phyloP scores from a whole-genome alignment of 2,797 vertebrate genomes.

The Okamejei kenojei region DNA sequence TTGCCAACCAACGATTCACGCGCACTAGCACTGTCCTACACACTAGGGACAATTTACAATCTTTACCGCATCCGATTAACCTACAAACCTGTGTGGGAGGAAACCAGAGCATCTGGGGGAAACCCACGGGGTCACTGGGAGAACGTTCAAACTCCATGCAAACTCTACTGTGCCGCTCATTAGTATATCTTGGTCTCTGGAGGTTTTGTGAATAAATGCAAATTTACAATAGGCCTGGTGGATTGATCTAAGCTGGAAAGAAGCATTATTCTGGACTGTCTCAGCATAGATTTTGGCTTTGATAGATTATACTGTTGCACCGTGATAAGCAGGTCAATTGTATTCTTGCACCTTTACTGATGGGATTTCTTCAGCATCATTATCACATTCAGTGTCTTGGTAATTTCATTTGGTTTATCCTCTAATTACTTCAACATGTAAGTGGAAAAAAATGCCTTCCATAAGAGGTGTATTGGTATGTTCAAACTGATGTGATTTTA shows the following conservation, averaged over 20 bases:
- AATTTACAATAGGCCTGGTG: background rate
- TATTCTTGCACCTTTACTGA: background rate
- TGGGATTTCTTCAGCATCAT: background rate
- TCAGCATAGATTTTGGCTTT: background rate
- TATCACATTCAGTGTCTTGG: background rate
- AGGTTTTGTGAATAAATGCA: background rate
- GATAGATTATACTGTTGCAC: background rate
- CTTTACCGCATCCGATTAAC: too few species aligned
- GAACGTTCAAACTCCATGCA: too few species aligned
- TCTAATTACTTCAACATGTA: background rate
- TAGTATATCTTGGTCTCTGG: background rate
- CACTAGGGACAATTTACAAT: too few species aligned
- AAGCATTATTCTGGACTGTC: background rate
- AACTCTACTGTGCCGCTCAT: too few species aligned
- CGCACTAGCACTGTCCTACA: too few species aligned
- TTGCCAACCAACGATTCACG: too few species aligned
- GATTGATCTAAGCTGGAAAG: background rate
- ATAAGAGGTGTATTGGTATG: background rate
- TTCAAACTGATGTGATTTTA: background rate
- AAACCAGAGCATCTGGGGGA: too few species aligned
- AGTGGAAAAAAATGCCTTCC: background rate
- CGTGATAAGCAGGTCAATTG: background rate
- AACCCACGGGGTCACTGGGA: too few species aligned
- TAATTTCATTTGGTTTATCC: background rate
- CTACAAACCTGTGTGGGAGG: too few species aligned